Percentiles rank a stretch among this genome's conserved stretches.
Evolutionary conservation across 2,113 vertebrate species (phyloP).

Genomic region (Polypterus senegalus): DNA sequence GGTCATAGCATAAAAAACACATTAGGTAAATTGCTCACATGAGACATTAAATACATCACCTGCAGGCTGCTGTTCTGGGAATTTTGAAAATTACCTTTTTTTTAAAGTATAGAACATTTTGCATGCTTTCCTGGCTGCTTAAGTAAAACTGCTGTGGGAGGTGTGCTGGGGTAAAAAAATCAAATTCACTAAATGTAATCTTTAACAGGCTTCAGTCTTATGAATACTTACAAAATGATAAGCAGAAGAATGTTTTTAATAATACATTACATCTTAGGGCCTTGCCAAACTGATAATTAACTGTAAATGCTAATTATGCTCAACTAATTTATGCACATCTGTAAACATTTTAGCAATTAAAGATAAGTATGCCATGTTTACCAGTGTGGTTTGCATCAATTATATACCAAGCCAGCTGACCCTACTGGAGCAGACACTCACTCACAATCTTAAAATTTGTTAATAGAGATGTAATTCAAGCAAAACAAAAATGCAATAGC

Average conservation of each 20-base stretch:
- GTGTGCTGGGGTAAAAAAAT: too few relatives aligned
- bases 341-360: slow-evolving; percentile 31
- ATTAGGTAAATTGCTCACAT: too few relatives aligned
- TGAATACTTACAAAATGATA: not conserved
- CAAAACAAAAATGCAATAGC: not conserved
- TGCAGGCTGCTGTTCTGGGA: too few relatives aligned
- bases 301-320: slow-evolving; percentile 37
- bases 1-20: too few relatives aligned
- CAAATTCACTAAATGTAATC: too few relatives aligned
- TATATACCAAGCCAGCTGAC: slow-evolving; percentile 20
- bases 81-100: too few relatives aligned
- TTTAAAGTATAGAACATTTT: too few relatives aligned
- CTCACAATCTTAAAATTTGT: slow-evolving; percentile 10
- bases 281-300: slow-evolving; percentile 36
- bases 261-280: slow-evolving; percentile 28
- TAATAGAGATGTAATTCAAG: slow-evolving; percentile 17
- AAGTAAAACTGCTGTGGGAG: too few relatives aligned
- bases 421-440: slow-evolving; percentile 1
- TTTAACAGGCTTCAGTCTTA: too few relatives aligned
- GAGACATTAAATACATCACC: too few relatives aligned
- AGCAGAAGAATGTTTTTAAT: slow-evolving; percentile 35
- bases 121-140: too few relatives aligned
- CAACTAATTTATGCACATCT: slow-evolving; percentile 35
- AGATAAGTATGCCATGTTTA: slow-evolving; percentile 24
- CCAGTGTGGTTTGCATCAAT: slow-evolving; percentile 27